These are phyloP conservation scores for Trichoplax adhaerens DNA, from an alignment of 37 sponge, comb jelly and placozoan genomes.

Conservation along the genomic window DNA sequence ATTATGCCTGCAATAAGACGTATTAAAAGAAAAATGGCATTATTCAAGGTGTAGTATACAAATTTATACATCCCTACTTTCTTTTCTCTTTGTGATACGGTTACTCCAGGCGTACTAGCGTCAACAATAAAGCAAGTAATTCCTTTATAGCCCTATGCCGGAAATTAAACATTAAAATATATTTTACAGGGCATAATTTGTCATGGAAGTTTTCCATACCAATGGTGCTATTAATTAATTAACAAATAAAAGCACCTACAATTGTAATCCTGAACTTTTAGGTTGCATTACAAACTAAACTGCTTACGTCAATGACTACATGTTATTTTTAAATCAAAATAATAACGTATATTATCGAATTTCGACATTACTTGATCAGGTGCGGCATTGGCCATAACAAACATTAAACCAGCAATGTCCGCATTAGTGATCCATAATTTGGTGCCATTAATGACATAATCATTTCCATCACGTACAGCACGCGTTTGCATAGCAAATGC, in stretches of 20 bases:
- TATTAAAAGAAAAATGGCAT: no score
- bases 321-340: no score
- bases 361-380: no score
- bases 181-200: neutral
- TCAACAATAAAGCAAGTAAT: constrained; percentile 84
- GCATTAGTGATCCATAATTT: constrained; percentile 95
- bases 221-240: no score
- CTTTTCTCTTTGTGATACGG: constrained; percentile 70
- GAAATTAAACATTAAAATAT: neutral
- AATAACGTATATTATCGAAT: no score
- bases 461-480: constrained; percentile 51
- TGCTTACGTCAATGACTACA: no score
- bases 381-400: constrained; percentile 75
- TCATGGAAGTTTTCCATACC: no score
- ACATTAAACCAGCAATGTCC: constrained; percentile 73
- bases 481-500: constrained; percentile 78
- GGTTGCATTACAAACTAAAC: no score
- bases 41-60: no score
- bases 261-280: constrained; percentile 28
- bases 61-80: constrained; percentile 57
- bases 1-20: no score
- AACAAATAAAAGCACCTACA: neutral
- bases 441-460: constrained; percentile 67
- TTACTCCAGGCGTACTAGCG: constrained; percentile 49
- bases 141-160: constrained; percentile 13